Conservation (phyloP, 2,113 vertebrate species). For the Dolichallabes microphthalmus region DNA sequence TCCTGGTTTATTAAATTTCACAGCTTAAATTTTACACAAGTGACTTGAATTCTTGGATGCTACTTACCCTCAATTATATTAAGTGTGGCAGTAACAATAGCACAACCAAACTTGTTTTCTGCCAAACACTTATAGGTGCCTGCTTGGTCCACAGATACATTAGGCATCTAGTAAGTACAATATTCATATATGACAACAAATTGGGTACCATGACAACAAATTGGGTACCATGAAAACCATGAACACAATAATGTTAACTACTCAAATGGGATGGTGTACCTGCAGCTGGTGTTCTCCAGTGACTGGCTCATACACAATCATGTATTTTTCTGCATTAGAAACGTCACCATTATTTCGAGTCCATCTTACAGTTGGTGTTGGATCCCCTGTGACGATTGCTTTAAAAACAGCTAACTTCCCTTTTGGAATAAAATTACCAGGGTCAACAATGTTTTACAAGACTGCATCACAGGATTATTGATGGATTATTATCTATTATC, state of each 20-base stretch:
- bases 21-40: not conserved
- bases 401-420: conserved; percentile 82
- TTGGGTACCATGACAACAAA: not conserved
- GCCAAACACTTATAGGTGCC: conserved; percentile 82
- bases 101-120: conserved; percentile 80
- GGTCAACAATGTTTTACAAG: not conserved
- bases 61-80: conserved; percentile 82
- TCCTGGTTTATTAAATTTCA: not conserved
- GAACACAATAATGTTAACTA: not conserved
- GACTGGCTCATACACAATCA: conserved; percentile 41
- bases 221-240: not conserved
- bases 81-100: conserved; percentile 74
- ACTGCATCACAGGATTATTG: not conserved
- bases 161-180: conserved; percentile 72
- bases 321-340: conserved; percentile 66
- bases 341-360: conserved; percentile 64
- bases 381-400: conserved; percentile 77
- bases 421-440: conserved; percentile 52
- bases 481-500: not conserved
- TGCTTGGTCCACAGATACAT: conserved; percentile 69
- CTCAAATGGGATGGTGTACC: conserved; percentile 63
- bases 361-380: conserved; percentile 79
- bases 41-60: not conserved
- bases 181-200: not conserved
- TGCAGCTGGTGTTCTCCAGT: conserved; percentile 77